These are phyloP conservation scores for Apomyelois bistriatella DNA, from an alignment of 2,888 invertebrate species.

Conservation along the genomic window DNA sequence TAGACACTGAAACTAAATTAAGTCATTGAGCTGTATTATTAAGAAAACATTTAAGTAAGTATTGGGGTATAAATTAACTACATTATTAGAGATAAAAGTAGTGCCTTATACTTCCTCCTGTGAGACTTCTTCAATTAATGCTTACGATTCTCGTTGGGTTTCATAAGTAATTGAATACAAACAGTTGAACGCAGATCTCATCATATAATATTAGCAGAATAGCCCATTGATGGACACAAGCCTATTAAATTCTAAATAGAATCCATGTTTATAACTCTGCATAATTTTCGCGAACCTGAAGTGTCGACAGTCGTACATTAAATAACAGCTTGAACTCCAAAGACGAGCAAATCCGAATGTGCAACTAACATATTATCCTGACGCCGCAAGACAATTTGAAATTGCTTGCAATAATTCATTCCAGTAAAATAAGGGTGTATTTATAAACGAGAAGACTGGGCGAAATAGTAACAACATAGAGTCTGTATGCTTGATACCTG, in stretches of 20 bases:
- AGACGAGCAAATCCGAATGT: conserved; percentile 14
- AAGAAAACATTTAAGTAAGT: too few species aligned
- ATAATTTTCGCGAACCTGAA: conserved; percentile 31
- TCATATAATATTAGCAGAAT: too few species aligned
- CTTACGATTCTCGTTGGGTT: too few species aligned
- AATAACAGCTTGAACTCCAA: conserved; percentile 35
- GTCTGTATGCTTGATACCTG: background rate
- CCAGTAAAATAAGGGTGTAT: conserved; percentile 53
- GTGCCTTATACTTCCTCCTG: too few species aligned
- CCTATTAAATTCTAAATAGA: background rate
- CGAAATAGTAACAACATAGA: conserved; percentile 44
- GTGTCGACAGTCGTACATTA: conserved; percentile 41
- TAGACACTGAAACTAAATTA: too few species aligned
- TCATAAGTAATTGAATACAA: too few species aligned
- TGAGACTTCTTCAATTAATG: too few species aligned
- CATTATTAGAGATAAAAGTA: too few species aligned
- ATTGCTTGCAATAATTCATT: conserved; percentile 61
- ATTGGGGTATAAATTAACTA: too few species aligned
- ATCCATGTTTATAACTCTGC: conserved; percentile 21
- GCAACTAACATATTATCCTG: conserved; percentile 20
- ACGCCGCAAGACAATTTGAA: conserved; percentile 60
- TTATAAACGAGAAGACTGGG: conserved; percentile 49
- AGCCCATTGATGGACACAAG: too few species aligned
- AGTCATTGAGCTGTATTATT: too few species aligned
- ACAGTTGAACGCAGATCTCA: too few species aligned